Evolutionary conservation across 2,113 vertebrate species (phyloP).

Genomic region (Stegostoma tigrinum): DNA sequence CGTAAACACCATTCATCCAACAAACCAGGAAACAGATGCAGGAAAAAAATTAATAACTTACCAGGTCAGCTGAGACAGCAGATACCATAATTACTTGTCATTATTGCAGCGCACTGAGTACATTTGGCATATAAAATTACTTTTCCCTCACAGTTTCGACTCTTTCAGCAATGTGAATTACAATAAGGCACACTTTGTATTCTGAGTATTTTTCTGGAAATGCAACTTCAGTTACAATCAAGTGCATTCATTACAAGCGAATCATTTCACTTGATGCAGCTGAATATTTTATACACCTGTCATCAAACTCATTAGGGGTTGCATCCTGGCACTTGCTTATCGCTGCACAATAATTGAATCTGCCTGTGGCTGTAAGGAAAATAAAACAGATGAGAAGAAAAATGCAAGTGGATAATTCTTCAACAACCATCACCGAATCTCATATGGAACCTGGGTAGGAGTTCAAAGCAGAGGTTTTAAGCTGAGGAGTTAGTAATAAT

Average conservation of each 20-base stretch:
- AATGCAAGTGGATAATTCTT: neutral
- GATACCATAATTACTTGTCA: neutral
- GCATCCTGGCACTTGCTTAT: neutral
- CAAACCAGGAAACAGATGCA: neutral
- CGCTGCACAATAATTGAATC: neutral
- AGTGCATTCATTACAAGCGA: neutral
- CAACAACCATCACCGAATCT: neutral
- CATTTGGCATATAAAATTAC: neutral
- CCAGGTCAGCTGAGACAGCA: neutral
- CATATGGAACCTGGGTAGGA: neutral
- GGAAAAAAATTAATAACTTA: neutral
- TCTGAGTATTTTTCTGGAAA: neutral
- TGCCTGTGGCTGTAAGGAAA: neutral
- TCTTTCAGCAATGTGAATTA: neutral
- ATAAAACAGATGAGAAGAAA: neutral
- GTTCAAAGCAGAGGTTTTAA: neutral
- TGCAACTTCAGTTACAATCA: neutral
- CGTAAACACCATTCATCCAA: neutral
- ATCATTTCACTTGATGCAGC: neutral
- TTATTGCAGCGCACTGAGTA: neutral
- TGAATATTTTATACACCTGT: neutral
- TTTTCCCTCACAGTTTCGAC: neutral
- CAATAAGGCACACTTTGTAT: neutral
- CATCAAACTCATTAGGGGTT: neutral
- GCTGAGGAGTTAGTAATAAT: neutral